Conservation (phyloP, 2,888 invertebrate genomes). For the Eucriotettix oculatus region DNA sequence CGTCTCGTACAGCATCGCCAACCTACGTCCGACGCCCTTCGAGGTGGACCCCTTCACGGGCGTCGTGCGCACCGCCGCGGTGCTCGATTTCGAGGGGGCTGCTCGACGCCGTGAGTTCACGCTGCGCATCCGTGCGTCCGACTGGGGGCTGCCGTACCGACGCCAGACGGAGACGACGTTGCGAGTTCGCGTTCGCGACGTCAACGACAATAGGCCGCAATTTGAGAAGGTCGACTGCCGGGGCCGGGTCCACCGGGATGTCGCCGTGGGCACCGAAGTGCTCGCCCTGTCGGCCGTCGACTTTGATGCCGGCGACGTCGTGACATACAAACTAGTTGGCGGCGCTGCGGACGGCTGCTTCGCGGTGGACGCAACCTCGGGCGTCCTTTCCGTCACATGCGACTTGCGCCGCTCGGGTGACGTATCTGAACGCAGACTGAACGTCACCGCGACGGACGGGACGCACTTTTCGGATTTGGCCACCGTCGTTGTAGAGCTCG, state of each 20-base stretch:
- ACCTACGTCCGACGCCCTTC: constrained; percentile 78
- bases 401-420: constrained; percentile 53
- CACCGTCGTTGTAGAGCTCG: constrained; percentile 55
- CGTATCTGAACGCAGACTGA: constrained; percentile 49
- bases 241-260: constrained; percentile 61
- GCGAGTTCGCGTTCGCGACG: constrained; percentile 60
- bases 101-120: constrained; percentile 18
- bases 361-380: constrained; percentile 61
- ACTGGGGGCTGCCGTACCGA: constrained; percentile 87
- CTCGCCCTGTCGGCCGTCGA: constrained; percentile 84
- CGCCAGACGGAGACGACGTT: constrained; percentile 81
- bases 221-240: constrained; percentile 75
- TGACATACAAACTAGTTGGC: constrained; percentile 70
- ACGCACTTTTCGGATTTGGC: constrained; percentile 81
- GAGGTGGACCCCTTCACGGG: constrained; percentile 91
- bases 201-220: constrained; percentile 87
- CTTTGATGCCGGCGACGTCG: constrained; percentile 78
- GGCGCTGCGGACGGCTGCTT: constrained; percentile 89
- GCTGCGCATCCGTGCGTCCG: constrained; percentile 74
- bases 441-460: constrained; percentile 84
- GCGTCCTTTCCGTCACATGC: constrained; percentile 66
- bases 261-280: constrained; percentile 63
- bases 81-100: constrained; percentile 63
- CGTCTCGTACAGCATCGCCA: constrained; percentile 86
- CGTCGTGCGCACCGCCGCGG: constrained; percentile 62